Conservation (phyloP, 2,797 vertebrate species). For the Chloroceryle inda region DNA sequence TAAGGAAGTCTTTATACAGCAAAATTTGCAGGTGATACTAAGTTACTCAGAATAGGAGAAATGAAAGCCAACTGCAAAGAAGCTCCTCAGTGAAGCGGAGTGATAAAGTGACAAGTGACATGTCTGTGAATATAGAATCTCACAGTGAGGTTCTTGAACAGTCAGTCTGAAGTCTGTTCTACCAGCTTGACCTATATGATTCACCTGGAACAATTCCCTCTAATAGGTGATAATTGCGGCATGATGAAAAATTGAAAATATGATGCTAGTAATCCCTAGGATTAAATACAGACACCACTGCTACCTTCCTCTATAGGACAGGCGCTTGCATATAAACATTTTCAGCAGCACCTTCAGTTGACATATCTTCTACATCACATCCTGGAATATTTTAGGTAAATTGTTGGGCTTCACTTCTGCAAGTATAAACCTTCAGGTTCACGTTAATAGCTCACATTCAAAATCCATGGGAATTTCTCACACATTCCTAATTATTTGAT, state of each 20-base stretch:
- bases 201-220: neutral
- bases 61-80: neutral
- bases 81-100: neutral
- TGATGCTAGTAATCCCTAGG: neutral
- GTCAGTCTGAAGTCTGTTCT: neutral
- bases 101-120: neutral
- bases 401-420: neutral
- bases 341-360: neutral
- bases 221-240: neutral
- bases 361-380: neutral
- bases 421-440: neutral
- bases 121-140: neutral
- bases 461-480: neutral
- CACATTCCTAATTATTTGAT: neutral
- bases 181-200: neutral
- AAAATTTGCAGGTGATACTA: neutral
- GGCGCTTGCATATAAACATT: neutral
- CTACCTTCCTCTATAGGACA: neutral
- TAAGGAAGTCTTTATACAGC: neutral
- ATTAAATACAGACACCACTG: neutral
- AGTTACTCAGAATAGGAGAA: neutral
- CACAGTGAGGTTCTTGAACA: neutral
- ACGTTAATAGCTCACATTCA: neutral
- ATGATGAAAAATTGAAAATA: neutral
- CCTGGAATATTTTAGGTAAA: neutral